Base-by-base conservation (phyloP, 2,113 vertebrate genomes). In the Rhinichthys klamathensis region DNA sequence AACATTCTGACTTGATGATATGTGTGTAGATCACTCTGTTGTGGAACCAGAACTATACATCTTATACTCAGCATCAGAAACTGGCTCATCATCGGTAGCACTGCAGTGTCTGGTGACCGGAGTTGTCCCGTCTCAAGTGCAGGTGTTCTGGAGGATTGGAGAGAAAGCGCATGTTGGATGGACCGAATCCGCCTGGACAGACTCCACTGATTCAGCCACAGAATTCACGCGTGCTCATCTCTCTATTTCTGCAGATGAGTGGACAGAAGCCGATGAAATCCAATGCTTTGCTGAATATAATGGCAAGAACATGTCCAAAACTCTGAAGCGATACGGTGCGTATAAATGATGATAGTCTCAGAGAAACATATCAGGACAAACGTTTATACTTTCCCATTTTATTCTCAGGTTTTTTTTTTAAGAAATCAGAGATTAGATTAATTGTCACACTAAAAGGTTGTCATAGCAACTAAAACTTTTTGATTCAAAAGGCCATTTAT, bases 61-160 rank as follows among this genome's bases (percentile, higher is more conserved):
- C n/a, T n/a, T 65, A 12, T 80, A 70, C 69, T 32, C 79, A 3
- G 67, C 69, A 2, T 2, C 41, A 6, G 80, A 84, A 6, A 0
- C 16, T 18, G 80, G 23, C 11, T 11, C 30, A 11, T 3, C 44
- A 25, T 30, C 6, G 1, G 85, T 88, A 4, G 61, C 32, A 0
- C 87, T 90, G 51, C 73, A 85, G 87, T 88, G 87, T 72, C 11
- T 73, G 7, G 89, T 90, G 74, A 65, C 30, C 4, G 51, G 60
- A 32, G 65, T 25, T 1, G 80, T 80, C 35, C 85, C 85, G 7
- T 76, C 76, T 56, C 87, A 85, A 58, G 51, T 84, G 72, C 51
- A n/a, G 0, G 58, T 88, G 4, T 51, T 32, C 67, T 90, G 89
- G 89, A 35, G 51, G 2, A 83, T 88, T 10, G 83, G 78, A 27